Evolutionary conservation across 2,113 vertebrate genomes (phyloP).

Genomic region (Strigops habroptila): DNA sequence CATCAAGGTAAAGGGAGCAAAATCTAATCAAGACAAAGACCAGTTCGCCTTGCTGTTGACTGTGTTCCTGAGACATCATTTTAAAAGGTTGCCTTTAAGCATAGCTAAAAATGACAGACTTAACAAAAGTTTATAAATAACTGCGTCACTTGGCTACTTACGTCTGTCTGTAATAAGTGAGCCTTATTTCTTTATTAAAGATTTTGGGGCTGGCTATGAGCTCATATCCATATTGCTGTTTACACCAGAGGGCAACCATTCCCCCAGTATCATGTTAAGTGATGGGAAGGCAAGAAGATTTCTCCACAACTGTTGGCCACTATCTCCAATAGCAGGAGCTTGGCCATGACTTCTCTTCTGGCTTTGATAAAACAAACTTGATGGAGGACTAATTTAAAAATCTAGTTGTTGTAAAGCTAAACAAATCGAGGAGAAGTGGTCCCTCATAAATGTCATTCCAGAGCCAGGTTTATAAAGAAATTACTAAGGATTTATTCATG

Average conservation of each 20-base stretch:
- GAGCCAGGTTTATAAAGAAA: not conserved
- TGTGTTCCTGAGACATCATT: conserved; percentile 35
- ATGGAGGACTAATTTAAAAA: not conserved
- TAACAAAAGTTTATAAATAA: conserved; percentile 66
- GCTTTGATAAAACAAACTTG: not conserved
- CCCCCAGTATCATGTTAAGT: not conserved
- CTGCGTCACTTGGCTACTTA: conserved; percentile 13
- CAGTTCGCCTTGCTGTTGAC: conserved; percentile 24
- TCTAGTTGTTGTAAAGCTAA: not conserved
- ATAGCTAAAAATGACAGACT: conserved; percentile 51
- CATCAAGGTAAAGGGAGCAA: conserved; percentile 68
- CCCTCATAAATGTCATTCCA: not conserved
- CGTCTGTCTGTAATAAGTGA: not conserved
- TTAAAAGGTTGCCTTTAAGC: conserved; percentile 64
- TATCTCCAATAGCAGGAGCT: not conserved
- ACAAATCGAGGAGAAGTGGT: not conserved
- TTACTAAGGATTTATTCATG: not conserved
- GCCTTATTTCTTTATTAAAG: conserved; percentile 18
- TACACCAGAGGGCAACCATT: not conserved
- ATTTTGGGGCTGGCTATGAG: not conserved
- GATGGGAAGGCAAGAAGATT: not conserved
- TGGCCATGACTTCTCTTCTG: not conserved
- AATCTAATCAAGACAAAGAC: conserved; percentile 67
- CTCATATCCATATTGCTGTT: conserved; percentile 18
- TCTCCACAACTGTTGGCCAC: not conserved